Conservation (phyloP, 1,140 invertebrate species). For the Leptinotarsa lineolata region DNA sequence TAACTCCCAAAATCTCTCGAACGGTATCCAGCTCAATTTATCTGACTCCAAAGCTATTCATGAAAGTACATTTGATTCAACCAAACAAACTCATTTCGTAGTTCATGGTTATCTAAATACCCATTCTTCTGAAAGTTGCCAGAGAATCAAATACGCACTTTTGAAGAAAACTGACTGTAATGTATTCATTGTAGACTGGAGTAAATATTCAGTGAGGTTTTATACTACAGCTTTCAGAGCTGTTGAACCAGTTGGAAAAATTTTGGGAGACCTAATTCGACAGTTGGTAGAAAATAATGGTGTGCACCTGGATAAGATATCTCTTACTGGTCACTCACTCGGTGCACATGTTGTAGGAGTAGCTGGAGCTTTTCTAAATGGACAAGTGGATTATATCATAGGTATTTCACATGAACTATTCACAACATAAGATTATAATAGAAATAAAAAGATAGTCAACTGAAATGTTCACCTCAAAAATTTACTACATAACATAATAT, state of each 20-base stretch:
- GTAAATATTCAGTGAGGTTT: conserved; percentile 43
- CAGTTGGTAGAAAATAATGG: conserved; percentile 55
- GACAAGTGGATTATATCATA: conserved; percentile 52
- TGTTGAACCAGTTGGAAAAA: conserved; percentile 59
- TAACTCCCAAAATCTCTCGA: not conserved
- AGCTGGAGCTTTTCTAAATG: conserved; percentile 58
- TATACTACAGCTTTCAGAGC: conserved; percentile 58
- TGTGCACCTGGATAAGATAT: conserved; percentile 60
- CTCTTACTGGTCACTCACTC: conserved; percentile 69
- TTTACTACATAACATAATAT: too few species aligned
- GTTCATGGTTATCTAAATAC: conserved; percentile 54
- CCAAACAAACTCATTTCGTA: conserved; percentile 29
- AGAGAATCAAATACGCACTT: conserved; percentile 51
- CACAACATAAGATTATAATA: too few species aligned
- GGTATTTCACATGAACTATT: conserved; percentile 21
- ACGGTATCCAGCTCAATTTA: not conserved
- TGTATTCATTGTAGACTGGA: conserved; percentile 65
- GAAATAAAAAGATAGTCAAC: too few species aligned
- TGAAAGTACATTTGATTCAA: not conserved
- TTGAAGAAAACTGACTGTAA: conserved; percentile 58
- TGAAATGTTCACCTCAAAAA: too few species aligned
- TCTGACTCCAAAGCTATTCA: not conserved
- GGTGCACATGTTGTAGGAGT: conserved; percentile 70
- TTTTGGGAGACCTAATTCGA: conserved; percentile 59
- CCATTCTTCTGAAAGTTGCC: conserved; percentile 46